Base-by-base conservation (phyloP, 2,113 vertebrate species). In the Chionodraco myersi region DNA sequence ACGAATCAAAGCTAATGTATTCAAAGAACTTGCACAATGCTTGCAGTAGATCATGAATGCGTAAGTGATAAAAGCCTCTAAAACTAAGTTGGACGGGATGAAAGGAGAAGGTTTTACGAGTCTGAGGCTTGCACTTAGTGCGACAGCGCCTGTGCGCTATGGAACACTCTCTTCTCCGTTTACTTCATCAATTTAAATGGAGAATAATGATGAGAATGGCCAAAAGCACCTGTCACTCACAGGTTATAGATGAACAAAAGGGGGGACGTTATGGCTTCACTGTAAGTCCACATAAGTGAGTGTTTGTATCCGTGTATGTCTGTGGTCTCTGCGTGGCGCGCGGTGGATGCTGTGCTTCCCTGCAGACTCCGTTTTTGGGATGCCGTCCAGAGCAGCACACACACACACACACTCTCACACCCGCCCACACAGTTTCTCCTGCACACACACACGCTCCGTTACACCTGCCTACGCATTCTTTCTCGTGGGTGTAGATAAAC, bases 381-480 rank as follows among this genome's bases (percentile, higher is more conserved):
- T n/a, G n/a, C n/a, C n/a, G n/a, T n/a, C n/a, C n/a, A n/a, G n/a
- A n/a, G n/a, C n/a, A 87, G 90, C 21, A 21, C 53, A 13, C 57
- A 41, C 72, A 49, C 60, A 47, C 80, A 53, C 78, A 77, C 75
- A 51, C 63, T 52, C 4, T 70, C 68, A 68, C 70, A 78, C 79
- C 58, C 80, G 11, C 81, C 69, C 72, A 83, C 84, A 47, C 71
- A 23, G 2, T 73, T 69, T 70, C 75, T 81, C 75, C 68, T 51
- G 21, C 79, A 57, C 77, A 23, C 66, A 72, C 8, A 72, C 8
- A 10, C 66, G 69, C 86, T 30, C 30, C 15, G 26, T 68, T 74
- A 68, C 75, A 84, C 80, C 77, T 67, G 72, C 91, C 86, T 21
- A 84, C 88, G 71, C 89, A 47, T 68, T 65, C 49, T 78, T 75